Evolutionary conservation across 1,140 invertebrate genomes (phyloP), one percentile per base, ranked within the genome.

Genomic region (roundworm (Caenorhabditis elegans)): DNA sequence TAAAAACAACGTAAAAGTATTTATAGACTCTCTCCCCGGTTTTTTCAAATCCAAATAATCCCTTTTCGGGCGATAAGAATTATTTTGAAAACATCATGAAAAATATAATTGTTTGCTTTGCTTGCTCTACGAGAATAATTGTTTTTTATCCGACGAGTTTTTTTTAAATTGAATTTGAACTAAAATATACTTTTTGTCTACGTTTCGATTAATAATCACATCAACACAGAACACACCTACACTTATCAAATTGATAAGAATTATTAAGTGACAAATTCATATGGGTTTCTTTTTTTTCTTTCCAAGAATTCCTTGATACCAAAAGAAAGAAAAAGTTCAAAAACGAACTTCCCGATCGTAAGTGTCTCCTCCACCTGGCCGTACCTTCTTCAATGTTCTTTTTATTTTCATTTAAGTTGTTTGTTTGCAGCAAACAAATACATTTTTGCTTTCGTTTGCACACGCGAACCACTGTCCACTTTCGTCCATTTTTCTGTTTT

Each of bases 381-480:
- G 60, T 70, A 70, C 34, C 19, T 39, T 39, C 31, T n/a, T 60
- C 19, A 11, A 4, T 60, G 8, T 34, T 34, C 28, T 39, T 39
- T 39, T 70, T 39, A 22, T 43, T 70, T 43, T 22, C 2, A 70
- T 31, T 24, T 39, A 43, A 43, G 34, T 39, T 70, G 34, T 70
- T 70, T 70, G 60, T 70, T 26, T n/a, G 15, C 43, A 31, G n/a
- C 60, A 70, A 70, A 70, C 60, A 70, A 70, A 70, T 70, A 70
- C 34, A 36, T 60, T 60, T 53, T 26, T 22, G 15, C 26, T 60
- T 70, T 70, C 60, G 60, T 70, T 70, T 70, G 22, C 60, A 70
- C 10, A 70, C 36, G 60, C 17, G 60, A 70, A 39, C 60, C 60
- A 39, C 31, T 70, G 60, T 70, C 60, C 60, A 70, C 60, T 70